These are phyloP conservation scores for Nephotettix cincticeps DNA, from an alignment of 1,140 invertebrate species.

Conservation along the genomic window DNA sequence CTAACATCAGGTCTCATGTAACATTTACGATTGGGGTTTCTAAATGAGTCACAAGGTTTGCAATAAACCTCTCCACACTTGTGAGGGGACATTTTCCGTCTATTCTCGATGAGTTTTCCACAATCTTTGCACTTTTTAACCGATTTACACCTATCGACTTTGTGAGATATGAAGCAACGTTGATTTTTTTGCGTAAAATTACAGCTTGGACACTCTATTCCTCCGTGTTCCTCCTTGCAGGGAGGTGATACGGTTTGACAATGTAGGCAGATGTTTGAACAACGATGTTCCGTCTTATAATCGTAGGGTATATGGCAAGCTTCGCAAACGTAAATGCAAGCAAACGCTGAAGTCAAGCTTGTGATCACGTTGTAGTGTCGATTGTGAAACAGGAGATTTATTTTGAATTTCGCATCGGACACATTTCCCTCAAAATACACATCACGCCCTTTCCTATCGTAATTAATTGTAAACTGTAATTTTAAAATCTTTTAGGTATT, in stretches of 20 bases:
- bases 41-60: neutral
- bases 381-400: slow-evolving; percentile 3
- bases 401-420: neutral
- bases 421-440: neutral
- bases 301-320: neutral
- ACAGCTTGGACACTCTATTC: neutral
- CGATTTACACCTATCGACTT: neutral
- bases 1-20: neutral
- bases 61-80: slow-evolving; percentile 7
- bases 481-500: neutral
- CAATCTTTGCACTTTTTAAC: slow-evolving; percentile 11
- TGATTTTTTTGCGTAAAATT: neutral
- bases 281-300: neutral
- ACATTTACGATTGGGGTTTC: neutral
- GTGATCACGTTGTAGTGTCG: slow-evolving; percentile 15
- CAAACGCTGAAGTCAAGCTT: slow-evolving; percentile 7
- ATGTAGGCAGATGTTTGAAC: neutral
- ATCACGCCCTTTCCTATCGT: neutral
- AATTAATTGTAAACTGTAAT: slow-evolving; percentile 13
- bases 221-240: neutral
- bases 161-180: neutral
- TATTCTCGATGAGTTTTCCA: neutral
- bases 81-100: neutral
- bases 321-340: slow-evolving; percentile 1
- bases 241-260: neutral